Conservation (phyloP, 2,888 invertebrate genomes). For the Metallyticus violacea region DNA sequence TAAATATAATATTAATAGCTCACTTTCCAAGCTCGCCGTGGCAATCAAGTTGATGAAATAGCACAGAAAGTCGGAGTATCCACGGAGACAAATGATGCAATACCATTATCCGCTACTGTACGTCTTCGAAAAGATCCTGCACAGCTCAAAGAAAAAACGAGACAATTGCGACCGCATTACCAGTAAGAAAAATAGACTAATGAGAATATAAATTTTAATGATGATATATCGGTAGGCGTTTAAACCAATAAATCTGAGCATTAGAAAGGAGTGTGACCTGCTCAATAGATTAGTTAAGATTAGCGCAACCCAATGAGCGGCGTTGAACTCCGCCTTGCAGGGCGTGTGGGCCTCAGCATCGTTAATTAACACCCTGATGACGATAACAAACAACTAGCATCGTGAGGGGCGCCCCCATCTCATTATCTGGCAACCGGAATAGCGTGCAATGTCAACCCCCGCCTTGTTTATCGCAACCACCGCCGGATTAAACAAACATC, state of each 20-base stretch:
- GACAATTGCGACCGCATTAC: no score
- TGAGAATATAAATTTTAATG: not conserved
- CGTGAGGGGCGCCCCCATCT: not conserved
- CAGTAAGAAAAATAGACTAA: not conserved
- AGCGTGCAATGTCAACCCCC: conserved; percentile 7
- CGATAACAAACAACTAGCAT: not conserved
- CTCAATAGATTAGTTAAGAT: not conserved
- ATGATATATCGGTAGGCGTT: not conserved
- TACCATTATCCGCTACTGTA: not conserved
- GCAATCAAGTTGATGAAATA: no score
- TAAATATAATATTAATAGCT: no score
- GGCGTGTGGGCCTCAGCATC: not conserved
- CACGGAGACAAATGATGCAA: not conserved
- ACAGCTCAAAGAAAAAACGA: no score
- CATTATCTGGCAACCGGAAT: not conserved
- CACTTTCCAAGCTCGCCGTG: no score
- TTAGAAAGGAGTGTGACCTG: not conserved
- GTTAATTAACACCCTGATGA: not conserved
- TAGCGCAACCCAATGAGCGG: not conserved
- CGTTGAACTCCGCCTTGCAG: not conserved
- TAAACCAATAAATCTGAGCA: not conserved
- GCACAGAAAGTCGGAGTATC: no score
- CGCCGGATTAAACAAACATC: conserved; percentile 19
- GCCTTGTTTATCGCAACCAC: not conserved
- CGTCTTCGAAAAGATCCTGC: no score